Evolutionary conservation across 2,888 invertebrate genomes (phyloP).

Genomic region (Cantharis rufa): DNA sequence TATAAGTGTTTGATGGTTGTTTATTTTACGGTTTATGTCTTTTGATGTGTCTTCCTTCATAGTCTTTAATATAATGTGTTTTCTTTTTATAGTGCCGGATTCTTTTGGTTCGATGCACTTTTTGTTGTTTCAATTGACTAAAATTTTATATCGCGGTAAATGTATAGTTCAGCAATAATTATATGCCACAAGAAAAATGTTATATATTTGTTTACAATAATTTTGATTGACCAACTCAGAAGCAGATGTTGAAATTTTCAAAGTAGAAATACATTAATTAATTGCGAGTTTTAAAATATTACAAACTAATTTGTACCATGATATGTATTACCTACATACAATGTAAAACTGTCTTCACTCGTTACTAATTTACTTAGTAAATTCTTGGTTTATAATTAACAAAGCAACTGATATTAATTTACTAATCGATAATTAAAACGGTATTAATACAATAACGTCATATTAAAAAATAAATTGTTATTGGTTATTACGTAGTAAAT

Average conservation of each 20-base stretch:
- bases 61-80: conserved; percentile 17
- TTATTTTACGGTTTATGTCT: conserved; percentile 50
- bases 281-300: no score
- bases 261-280: no score
- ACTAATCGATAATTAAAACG: no score
- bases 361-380: no score
- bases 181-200: background rate
- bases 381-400: no score
- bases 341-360: no score
- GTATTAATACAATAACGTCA: no score
- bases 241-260: background rate
- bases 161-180: background rate
- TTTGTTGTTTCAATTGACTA: background rate
- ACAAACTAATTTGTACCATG: no score
- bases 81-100: conserved; percentile 27
- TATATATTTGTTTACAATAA: background rate
- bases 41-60: conserved; percentile 31
- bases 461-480: no score
- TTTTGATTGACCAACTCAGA: background rate
- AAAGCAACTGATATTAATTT: no score
- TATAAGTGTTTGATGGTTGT: conserved; percentile 51
- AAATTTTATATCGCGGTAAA: background rate
- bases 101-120: conserved; percentile 7
- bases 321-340: no score
- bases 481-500: no score